Base-by-base conservation (phyloP, 30 jellyfish, hydroid and myxozoan species). In the Hydractinia echinata region DNA sequence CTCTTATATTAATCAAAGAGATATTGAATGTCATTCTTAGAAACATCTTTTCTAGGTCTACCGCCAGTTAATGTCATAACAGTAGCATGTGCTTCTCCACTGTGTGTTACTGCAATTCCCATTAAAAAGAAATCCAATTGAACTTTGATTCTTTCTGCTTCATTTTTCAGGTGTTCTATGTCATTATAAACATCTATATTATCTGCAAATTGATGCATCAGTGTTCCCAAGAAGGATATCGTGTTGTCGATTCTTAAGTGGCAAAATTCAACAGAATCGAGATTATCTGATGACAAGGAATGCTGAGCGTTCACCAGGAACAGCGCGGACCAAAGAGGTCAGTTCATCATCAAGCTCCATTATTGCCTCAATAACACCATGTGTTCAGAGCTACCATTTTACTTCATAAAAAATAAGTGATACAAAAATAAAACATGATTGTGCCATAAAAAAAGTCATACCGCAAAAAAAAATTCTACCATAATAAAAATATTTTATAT, bases 1-100 rank as follows among this genome's bases (percentile, higher is more conserved):
- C 53, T 71, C n/a, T 52, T 71, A 39, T 20, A 20, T 50, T 3
- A 71, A 19, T 78, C 80, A 61, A 78, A 78, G 15, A 52, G 52
- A 19, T 19, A 10, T 78, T 21, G 21, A 10, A 78, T 54, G 53
- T 53, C 58, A 5, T 80, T 83, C 52, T 67, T 11, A 44, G 84
- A 80, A 64, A 80, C 51, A 14, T 13, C 66, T 64, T 30, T 67
- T 51, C 84, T 67, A 21, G 88, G 88, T 50, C 88, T 68, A 16
- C 86, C 86, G 54, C 74, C 74, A 7, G 74, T 64, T 64, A 51
- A 64, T n/a, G 51, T 64, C 39, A 51, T 13, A 11, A 16, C 18
- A n/a, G 10, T 51, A n/a, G 19, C 74, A 64, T 64, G 51, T n/a
- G 8, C 74, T 64, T 64, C 74, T n/a, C 19, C 19, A n/a, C 19